Percentiles rank a stretch among this genome's conserved stretches.
phyloP scores from a whole-genome alignment of 1,140 invertebrate species.

The Callitettix versicolor region DNA sequence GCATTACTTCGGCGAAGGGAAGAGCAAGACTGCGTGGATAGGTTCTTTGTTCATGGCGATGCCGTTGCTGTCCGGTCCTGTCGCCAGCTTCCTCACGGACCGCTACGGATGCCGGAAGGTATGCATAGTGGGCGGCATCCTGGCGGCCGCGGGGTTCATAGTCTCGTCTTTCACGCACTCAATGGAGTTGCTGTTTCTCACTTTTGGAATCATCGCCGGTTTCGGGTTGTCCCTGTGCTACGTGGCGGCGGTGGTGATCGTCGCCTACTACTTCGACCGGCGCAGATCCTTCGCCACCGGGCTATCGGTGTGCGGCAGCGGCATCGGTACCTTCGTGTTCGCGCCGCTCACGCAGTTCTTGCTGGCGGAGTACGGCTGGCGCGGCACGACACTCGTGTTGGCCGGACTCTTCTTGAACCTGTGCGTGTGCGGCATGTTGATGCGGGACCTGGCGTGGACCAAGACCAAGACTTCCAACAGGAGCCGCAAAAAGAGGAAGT shows the following conservation, averaged over 20 bases:
- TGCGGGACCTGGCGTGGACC: slow-evolving; percentile 71
- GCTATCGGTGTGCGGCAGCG: slow-evolving; percentile 81
- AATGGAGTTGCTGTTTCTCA: slow-evolving; percentile 68
- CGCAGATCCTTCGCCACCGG: slow-evolving; percentile 85
- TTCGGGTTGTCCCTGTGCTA: slow-evolving; percentile 80
- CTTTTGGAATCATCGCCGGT: slow-evolving; percentile 76
- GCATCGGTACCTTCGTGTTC: slow-evolving; percentile 77
- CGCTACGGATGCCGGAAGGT: slow-evolving; percentile 41
- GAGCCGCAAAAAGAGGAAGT: slow-evolving; percentile 39
- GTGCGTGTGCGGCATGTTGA: slow-evolving; percentile 73
- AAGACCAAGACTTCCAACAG: slow-evolving; percentile 47
- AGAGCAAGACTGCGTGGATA: slow-evolving; percentile 83
- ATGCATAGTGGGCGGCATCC: slow-evolving; percentile 48
- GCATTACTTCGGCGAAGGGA: slow-evolving; percentile 60
- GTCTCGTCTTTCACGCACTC: slow-evolving; percentile 64
- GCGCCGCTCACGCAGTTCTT: slow-evolving; percentile 72
- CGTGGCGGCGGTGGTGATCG: slow-evolving; percentile 83
- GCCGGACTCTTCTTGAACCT: slow-evolving; percentile 79
- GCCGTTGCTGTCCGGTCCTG: slow-evolving; percentile 76
- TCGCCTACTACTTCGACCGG: slow-evolving; percentile 93
- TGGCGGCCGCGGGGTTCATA: slow-evolving; percentile 71
- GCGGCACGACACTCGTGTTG: slow-evolving; percentile 68
- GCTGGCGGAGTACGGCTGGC: slow-evolving; percentile 71
- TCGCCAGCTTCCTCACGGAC: slow-evolving; percentile 80
- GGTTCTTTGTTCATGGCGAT: slow-evolving; percentile 83